Percentiles rank a stretch among this genome's conserved stretches.
Evolutionary conservation across 1,140 invertebrate species (phyloP).

Genomic region (Diorhabda elongata): DNA sequence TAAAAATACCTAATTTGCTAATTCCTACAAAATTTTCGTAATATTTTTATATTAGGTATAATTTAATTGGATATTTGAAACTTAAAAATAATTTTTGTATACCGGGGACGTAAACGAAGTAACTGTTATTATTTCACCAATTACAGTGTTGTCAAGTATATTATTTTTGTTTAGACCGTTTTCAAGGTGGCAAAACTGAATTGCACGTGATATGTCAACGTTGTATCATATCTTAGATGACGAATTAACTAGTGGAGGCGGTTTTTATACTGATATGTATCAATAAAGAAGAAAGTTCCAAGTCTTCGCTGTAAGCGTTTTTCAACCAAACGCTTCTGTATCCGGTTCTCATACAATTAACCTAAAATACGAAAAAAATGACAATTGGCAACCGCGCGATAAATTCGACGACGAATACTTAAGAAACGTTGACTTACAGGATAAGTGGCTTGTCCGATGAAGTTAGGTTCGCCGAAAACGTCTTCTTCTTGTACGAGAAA

Average conservation of each 20-base stretch:
- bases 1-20: too few species aligned
- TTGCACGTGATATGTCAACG: background rate
- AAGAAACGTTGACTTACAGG: slow-evolving; percentile 59
- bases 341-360: slow-evolving; percentile 71
- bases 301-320: slow-evolving; percentile 89
- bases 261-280: slow-evolving; percentile 62
- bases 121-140: too few species aligned
- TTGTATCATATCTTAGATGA: background rate
- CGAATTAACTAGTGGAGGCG: slow-evolving; percentile 6
- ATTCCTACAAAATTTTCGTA: too few species aligned
- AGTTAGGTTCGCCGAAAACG: slow-evolving; percentile 96
- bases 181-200: too few species aligned
- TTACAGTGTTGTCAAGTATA: too few species aligned
- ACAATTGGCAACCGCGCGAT: too few species aligned
- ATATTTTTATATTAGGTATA: too few species aligned
- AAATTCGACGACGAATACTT: too few species aligned
- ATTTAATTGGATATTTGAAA: too few species aligned
- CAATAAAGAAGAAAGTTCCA: slow-evolving; percentile 88
- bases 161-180: too few species aligned
- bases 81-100: too few species aligned
- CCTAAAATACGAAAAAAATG: slow-evolving; percentile 45
- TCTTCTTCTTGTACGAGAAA: slow-evolving; percentile 97
- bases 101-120: too few species aligned
- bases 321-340: slow-evolving; percentile 87
- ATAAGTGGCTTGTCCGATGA: slow-evolving; percentile 94